A percentile compares a stretch with the other conserved stretches of the same genome.
phyloP scores from a whole-genome alignment of 2,888 invertebrate genomes.

The Drosophila quinaria region DNA sequence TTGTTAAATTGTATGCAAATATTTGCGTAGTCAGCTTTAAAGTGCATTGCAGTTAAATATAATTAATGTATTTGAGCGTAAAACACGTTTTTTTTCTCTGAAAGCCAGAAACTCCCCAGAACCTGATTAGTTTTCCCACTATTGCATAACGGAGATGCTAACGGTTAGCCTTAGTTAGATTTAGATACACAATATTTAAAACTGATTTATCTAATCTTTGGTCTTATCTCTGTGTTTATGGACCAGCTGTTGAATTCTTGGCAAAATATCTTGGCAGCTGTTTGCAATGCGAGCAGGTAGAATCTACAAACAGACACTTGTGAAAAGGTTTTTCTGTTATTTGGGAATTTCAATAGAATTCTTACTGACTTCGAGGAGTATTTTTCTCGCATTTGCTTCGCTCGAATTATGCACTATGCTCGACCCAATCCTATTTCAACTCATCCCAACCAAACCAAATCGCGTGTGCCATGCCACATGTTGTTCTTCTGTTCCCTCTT shows the following conservation, averaged over 20 bases:
- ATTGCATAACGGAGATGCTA: conserved; percentile 21
- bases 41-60: conserved; percentile 38
- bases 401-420: conserved; percentile 31
- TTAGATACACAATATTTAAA: background rate
- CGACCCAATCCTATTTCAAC: conserved; percentile 5
- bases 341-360: conserved; percentile 52
- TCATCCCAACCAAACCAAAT: conserved; percentile 13
- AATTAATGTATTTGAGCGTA: conserved; percentile 42
- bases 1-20: conserved; percentile 11
- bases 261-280: conserved; percentile 13
- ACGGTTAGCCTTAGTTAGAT: conserved; percentile 4
- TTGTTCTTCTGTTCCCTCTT: conserved; percentile 7
- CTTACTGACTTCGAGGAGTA: conserved; percentile 26
- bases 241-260: conserved; percentile 4
- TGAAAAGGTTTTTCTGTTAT: conserved; percentile 52
- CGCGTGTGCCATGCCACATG: conserved; percentile 30
- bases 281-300: conserved; percentile 56
- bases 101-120: background rate
- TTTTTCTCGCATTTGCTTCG: conserved; percentile 22
- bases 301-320: conserved; percentile 40
- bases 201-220: conserved; percentile 18
- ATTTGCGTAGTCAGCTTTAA: conserved; percentile 51
- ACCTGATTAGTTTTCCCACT: conserved; percentile 18
- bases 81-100: conserved; percentile 58
- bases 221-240: background rate